Percentiles rank a stretch among this genome's conserved stretches.
phyloP scores from a whole-genome alignment of 2,113 vertebrate genomes.

The Tupaia tana region DNA sequence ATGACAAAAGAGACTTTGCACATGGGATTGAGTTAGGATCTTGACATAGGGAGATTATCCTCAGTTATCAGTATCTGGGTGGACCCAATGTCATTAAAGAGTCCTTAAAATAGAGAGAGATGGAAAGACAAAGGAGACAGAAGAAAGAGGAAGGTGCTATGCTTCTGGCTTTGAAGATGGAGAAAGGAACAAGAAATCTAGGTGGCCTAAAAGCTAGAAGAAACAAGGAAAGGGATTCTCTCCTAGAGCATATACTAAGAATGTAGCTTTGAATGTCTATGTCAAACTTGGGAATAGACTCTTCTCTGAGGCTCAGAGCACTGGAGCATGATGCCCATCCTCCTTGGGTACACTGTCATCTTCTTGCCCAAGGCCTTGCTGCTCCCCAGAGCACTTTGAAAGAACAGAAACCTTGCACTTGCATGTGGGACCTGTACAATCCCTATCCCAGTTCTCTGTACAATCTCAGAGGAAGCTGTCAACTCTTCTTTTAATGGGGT shows the following conservation, averaged over 20 bases:
- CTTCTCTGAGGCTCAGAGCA: neutral
- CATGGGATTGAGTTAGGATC: neutral
- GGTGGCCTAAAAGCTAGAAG: neutral
- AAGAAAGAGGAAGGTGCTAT: neutral
- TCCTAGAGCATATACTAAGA: neutral
- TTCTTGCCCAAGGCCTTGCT: neutral
- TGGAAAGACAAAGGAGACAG: rapidly evolving
- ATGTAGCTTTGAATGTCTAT: neutral
- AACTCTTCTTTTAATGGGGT: neutral
- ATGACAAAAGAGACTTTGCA: neutral
- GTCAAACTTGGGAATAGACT: neutral
- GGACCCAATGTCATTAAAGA: neutral
- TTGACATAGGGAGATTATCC: neutral
- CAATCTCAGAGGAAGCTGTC: neutral
- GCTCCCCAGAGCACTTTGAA: neutral
- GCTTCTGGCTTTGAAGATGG: neutral
- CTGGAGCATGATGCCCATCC: too few species aligned
- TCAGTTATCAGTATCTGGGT: neutral
- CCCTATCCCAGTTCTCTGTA: neutral
- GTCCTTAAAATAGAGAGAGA: neutral
- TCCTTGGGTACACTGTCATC: neutral
- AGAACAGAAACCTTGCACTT: neutral
- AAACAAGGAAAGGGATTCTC: neutral
- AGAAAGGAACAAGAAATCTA: neutral
- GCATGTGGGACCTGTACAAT: too few species aligned